Base-by-base conservation (phyloP, 2,797 vertebrate species). In the Sphaeramia orbicularis region DNA sequence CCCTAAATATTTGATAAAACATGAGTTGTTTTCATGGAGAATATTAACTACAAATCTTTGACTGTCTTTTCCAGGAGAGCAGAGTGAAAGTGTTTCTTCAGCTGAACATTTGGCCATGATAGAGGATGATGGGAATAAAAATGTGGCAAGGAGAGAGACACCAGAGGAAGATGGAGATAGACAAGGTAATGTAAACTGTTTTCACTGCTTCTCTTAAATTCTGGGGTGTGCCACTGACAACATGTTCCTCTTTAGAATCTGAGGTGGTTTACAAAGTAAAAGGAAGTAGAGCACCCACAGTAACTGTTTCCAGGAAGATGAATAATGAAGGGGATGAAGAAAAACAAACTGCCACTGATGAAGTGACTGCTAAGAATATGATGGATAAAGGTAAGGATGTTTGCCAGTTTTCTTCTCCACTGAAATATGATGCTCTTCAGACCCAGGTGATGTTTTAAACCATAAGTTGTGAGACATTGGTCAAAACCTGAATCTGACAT, bases 241-340 rank as follows among this genome's bases (percentile, higher is more conserved):
- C 50, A 10, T 14, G 11, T 65, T 1, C 2, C 7, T 73, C 10
- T 74, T 42, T 44, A 87, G 81, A 70, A 71, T 10, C 14, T 40
- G 66, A 72, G 67, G 73, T n/a, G 43, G 41, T 74, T 13, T 32
- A 8, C 16, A 55, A 79, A 49, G 63, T 73, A 2, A 73, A 86
- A 35, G 79, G 80, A 62, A 71, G 13, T 2, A 6, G 7, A 0
- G 24, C 38, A 15, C 15, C 71, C 2, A 74, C 69, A 24, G 79
- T 88, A 27, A 65, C 56, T 16, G 65, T 83, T 1, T 72, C 73
- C 1, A 81, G 71, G 73, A 55, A 74, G 18, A 45, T 65, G 24
- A 72, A 67, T 30, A 12, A 41, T 37, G 37, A 55, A 55, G 40
- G 4, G 24, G 55, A 37, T 18, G 4, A 5, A 0, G 18, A 64